These are phyloP conservation scores for Polypedilum pembai DNA, from an alignment of 1,140 invertebrate genomes.

Conservation along the genomic window DNA sequence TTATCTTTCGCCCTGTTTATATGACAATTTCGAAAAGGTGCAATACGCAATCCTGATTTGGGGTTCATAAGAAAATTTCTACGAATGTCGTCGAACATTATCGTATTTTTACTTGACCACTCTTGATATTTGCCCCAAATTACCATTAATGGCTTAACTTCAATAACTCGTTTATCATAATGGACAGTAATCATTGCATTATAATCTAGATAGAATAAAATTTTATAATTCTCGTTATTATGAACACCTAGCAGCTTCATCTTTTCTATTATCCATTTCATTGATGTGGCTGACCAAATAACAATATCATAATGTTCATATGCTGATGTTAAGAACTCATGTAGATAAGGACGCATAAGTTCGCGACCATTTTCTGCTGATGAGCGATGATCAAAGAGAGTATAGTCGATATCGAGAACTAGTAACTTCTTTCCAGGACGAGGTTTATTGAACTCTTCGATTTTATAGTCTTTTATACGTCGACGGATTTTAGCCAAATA, in stretches of 20 bases:
- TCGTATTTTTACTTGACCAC: constrained; percentile 84
- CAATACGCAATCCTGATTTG: constrained; percentile 82
- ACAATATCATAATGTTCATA: constrained; percentile 85
- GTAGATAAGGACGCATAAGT: constrained; percentile 90
- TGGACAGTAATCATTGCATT: constrained; percentile 93
- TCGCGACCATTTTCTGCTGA: constrained; percentile 79
- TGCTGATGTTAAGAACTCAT: constrained; percentile 88
- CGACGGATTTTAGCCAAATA: constrained; percentile 73
- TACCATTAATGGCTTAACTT: constrained; percentile 92
- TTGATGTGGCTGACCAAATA: constrained; percentile 92
- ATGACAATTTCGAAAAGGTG: constrained; percentile 84
- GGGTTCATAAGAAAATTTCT: constrained; percentile 98
- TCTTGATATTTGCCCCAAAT: constrained; percentile 94
- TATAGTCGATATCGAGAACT: constrained; percentile 96
- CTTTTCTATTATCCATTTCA: constrained; percentile 98
- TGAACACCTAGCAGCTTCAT: constrained; percentile 87
- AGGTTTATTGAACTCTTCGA: constrained; percentile 73
- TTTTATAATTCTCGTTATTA: constrained; percentile 78
- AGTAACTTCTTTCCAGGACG: constrained; percentile 80
- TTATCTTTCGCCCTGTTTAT: constrained; percentile 74
- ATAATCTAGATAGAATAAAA: constrained; percentile 85
- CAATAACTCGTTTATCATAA: constrained; percentile 50
- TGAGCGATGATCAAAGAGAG: constrained; percentile 90
- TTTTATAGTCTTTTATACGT: constrained; percentile 77
- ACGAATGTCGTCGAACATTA: constrained; percentile 97